Base-by-base conservation (phyloP, 2,113 vertebrate species). In the Ranitomeya imitator region DNA sequence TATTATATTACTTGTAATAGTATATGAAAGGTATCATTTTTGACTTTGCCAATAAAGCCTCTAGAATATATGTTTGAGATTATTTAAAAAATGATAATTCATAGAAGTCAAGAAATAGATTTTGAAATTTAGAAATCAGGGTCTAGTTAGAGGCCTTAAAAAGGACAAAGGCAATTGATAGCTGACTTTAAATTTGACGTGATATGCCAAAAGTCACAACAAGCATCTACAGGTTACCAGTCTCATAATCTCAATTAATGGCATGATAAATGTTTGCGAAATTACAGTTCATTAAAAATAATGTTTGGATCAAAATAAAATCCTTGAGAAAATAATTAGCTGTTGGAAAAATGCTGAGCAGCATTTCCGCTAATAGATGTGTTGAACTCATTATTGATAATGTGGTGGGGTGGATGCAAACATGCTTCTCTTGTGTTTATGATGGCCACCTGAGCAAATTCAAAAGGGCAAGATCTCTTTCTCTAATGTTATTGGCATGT, bases 311-410 rank as follows among this genome's bases (percentile, higher is more conserved):
- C 60, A 78, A 78, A 79, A 86, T 69, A 80, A 87, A 69, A 71
- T 78, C 63, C 77, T 80, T 80, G 63, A 80, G 54, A 61, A 69
- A 87, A 87, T 87, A 87, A 87, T 87, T 87, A 87, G 60, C 77
- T 80, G 61, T 67, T 71, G 19, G 23, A 65, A 23, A 79, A 87
- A 87, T 87, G 77, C 77, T 87, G 86, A 87, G 26, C 52, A 79
- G 76, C 85, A 31, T 65, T 67, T 79, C n/a, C 26, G 60, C 59
- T 69, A 65, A 87, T 59, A 73, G 61, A 87, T 87, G 63, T 57
- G 59, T 19, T 79, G 15, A 80, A 80, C 61, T 80, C 63, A 87
- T 87, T 86, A 87, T 87, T 80, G 86, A 69, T 87, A 87, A 80
- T 71, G 21, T 7, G 23, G 21, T 37, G 31, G 74, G 73, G 85